A percentile compares a stretch with the other conserved stretches of the same genome.
phyloP scores from a whole-genome alignment of 1,140 invertebrate species.

The Dinoponera quadriceps region DNA sequence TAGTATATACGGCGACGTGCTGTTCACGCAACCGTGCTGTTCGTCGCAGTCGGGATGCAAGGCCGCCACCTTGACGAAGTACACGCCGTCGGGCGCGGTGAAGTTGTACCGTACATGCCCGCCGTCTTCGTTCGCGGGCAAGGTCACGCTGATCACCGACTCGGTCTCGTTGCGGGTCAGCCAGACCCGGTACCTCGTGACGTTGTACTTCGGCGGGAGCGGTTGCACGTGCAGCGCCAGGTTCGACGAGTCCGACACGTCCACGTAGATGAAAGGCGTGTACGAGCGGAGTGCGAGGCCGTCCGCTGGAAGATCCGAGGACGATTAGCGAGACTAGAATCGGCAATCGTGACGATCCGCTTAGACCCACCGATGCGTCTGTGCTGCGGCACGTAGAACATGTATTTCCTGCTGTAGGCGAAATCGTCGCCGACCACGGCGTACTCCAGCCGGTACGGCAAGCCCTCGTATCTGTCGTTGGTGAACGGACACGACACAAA shows the following conservation, averaged over 20 bases:
- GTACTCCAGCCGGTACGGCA: constrained; percentile 78
- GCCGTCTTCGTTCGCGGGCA: constrained; percentile 45
- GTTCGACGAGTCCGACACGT: constrained; percentile 75
- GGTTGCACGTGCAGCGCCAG: constrained; percentile 79
- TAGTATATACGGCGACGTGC: constrained; percentile 79
- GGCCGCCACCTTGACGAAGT: constrained; percentile 82
- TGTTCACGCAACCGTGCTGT: constrained; percentile 78
- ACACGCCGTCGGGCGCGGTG: constrained; percentile 71
- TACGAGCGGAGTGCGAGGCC: constrained; percentile 68
- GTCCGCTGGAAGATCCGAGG: constrained; percentile 58
- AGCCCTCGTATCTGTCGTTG: constrained; percentile 73
- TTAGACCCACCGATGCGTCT: constrained; percentile 75
- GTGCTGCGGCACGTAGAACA: constrained; percentile 80
- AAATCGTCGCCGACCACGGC: constrained; percentile 69
- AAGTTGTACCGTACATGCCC: constrained; percentile 73
- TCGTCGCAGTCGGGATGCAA: constrained; percentile 77
- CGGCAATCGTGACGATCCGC: not conserved
- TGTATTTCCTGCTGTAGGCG: constrained; percentile 79
- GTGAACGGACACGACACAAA: constrained; percentile 80
- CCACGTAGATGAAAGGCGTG: constrained; percentile 80
- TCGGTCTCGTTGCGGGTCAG: constrained; percentile 78
- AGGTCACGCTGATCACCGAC: constrained; percentile 17
- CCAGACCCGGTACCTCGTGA: constrained; percentile 79
- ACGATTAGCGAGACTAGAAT: not conserved
- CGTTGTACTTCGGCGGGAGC: constrained; percentile 78